Percentiles rank a stretch among this genome's conserved stretches.
Evolutionary conservation across 2,797 vertebrate genomes (phyloP).

Genomic region (Mareca penelope): DNA sequence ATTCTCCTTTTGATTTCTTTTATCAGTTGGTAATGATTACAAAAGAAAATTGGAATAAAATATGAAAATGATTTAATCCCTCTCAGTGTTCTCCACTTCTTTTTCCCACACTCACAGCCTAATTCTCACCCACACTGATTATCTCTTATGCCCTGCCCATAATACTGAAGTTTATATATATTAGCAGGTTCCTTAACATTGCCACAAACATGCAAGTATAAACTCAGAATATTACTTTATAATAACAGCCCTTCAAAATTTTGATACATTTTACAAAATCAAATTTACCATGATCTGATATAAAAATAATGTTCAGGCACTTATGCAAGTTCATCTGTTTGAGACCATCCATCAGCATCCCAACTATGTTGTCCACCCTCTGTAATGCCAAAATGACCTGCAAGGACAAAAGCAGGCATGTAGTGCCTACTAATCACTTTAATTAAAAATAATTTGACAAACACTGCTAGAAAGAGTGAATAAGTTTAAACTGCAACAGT

Average conservation of each 20-base stretch:
- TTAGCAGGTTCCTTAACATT: neutral
- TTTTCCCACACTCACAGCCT: neutral
- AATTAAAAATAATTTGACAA: neutral
- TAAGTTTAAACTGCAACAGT: neutral
- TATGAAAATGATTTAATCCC: neutral
- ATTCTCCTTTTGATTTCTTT: neutral
- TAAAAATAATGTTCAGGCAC: constrained; percentile 89
- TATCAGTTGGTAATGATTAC: neutral
- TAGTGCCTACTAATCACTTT: neutral
- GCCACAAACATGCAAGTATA: neutral
- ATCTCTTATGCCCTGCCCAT: neutral
- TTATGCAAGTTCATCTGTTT: constrained; percentile 83
- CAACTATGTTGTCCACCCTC: constrained; percentile 86
- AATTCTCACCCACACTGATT: neutral
- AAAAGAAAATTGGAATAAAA: neutral
- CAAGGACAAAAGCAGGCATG: neutral
- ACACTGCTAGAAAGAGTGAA: neutral
- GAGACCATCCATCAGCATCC: constrained; percentile 90
- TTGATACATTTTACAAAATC: neutral
- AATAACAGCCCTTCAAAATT: neutral
- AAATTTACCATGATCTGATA: constrained; percentile 94
- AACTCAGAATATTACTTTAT: neutral
- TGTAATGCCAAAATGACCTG: constrained; percentile 87
- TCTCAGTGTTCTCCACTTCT: neutral
- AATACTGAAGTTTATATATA: neutral